Evolutionary conservation across 2,113 vertebrate genomes (phyloP).

Genomic region (Rattus rattus): DNA sequence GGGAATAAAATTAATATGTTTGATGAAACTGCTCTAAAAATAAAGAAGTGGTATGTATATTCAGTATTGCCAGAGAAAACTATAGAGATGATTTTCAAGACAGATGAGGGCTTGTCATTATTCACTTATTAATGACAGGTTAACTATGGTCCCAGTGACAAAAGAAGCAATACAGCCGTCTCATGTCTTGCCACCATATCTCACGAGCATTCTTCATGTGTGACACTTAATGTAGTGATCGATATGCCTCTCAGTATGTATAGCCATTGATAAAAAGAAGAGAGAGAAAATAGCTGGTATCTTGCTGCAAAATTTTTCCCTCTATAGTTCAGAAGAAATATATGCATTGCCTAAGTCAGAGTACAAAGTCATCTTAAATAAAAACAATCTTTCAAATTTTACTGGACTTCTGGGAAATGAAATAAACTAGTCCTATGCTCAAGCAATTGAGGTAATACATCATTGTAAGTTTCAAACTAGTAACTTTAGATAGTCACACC

Average conservation of each 20-base stretch:
- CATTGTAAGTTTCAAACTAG: conserved; percentile 34
- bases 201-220: neutral
- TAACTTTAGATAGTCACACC: conserved; percentile 35
- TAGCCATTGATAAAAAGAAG: neutral
- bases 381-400: neutral
- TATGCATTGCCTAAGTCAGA: conserved; percentile 33
- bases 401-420: conserved; percentile 57
- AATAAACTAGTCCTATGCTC: conserved; percentile 1
- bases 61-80: conserved; percentile 17
- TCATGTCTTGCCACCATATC: conserved; percentile 12
- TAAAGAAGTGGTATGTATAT: neutral
- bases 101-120: neutral
- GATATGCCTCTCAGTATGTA: neutral
- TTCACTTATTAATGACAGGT: neutral
- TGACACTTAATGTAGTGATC: neutral
- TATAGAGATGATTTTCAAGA: neutral
- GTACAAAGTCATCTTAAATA: conserved; percentile 55
- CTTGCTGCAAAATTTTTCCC: neutral
- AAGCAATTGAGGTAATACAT: conserved; percentile 26
- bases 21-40: conserved; percentile 3
- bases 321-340: conserved; percentile 49
- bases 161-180: neutral
- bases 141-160: neutral
- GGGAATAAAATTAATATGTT: conserved; percentile 30
- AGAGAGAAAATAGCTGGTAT: conserved; percentile 1